phyloP scores from a whole-genome alignment of 2,113 vertebrate species.

The Petroica traversi region DNA sequence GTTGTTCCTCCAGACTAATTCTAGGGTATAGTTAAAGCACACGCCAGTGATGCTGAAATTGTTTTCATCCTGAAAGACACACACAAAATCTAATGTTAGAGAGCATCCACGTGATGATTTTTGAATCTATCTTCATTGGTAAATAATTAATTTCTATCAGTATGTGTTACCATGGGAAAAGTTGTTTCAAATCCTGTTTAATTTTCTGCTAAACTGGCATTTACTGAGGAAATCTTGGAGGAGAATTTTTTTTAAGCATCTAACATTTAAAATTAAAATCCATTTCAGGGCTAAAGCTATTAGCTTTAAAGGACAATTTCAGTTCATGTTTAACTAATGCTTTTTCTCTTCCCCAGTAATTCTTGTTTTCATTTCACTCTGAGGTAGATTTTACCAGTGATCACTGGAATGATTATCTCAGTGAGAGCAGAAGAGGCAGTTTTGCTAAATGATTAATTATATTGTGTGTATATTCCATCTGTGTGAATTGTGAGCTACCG shows the following conservation, averaged over 20 bases:
- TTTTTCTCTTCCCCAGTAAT: background rate
- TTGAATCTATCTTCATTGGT: background rate
- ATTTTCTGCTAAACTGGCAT: conserved; percentile 2
- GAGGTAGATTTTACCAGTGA: background rate
- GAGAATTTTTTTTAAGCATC: background rate
- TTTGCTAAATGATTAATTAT: conserved; percentile 26
- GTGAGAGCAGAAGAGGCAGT: background rate
- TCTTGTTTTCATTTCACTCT: background rate
- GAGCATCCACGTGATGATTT: background rate
- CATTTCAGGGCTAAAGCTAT: background rate
- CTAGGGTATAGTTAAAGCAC: background rate
- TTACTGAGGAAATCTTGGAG: background rate
- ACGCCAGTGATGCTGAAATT: background rate
- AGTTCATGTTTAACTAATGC: background rate
- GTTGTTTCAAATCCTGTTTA: background rate
- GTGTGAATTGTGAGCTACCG: background rate
- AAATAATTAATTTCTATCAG: conserved; percentile 18
- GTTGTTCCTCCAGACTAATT: background rate
- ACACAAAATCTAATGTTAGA: background rate
- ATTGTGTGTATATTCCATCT: background rate
- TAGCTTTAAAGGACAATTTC: background rate
- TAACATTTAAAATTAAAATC: background rate
- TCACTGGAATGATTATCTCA: background rate
- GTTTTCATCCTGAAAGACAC: background rate
- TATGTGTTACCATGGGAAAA: background rate